A percentile compares a stretch with the other conserved stretches of the same genome.
These are phyloP conservation scores for Acanthopleura granulata DNA, from an alignment of 2,888 invertebrate genomes.

Conservation along the genomic window DNA sequence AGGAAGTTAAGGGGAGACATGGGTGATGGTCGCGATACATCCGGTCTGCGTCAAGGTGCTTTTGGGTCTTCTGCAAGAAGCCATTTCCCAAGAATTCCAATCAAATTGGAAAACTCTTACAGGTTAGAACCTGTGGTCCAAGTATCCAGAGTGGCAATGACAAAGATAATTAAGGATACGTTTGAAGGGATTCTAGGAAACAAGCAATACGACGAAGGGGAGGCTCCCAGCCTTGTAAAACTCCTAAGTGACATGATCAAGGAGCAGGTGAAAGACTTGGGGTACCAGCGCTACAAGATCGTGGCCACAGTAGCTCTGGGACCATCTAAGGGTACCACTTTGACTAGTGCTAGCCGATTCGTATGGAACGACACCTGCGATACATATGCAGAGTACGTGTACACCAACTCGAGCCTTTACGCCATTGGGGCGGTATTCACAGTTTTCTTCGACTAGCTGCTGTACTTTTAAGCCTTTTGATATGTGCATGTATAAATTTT, in stretches of 20 bases:
- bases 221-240: conserved; percentile 41
- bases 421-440: conserved; percentile 56
- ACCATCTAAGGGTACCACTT: conserved; percentile 35
- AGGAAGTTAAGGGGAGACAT: not conserved
- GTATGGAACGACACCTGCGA: conserved; percentile 58
- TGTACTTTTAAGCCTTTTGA: not conserved
- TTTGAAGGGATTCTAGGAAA: conserved; percentile 41
- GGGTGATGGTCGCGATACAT: conserved; percentile 31
- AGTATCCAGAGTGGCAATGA: conserved; percentile 39
- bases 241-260: conserved; percentile 52
- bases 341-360: conserved; percentile 53
- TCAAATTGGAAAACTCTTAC: conserved; percentile 55
- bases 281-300: conserved; percentile 50
- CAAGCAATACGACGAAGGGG: conserved; percentile 46
- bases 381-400: conserved; percentile 52
- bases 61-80: conserved; percentile 37
- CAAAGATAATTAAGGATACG: conserved; percentile 40
- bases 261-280: conserved; percentile 49
- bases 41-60: conserved; percentile 37
- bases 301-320: conserved; percentile 53
- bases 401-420: conserved; percentile 44
- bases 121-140: conserved; percentile 44
- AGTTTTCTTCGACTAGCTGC: conserved; percentile 46
- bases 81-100: conserved; percentile 28
- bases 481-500: not conserved